Evolutionary conservation across 2,113 vertebrate genomes (phyloP), one percentile per base, ranked within the genome.

Genomic region (Willisornis vidua): DNA sequence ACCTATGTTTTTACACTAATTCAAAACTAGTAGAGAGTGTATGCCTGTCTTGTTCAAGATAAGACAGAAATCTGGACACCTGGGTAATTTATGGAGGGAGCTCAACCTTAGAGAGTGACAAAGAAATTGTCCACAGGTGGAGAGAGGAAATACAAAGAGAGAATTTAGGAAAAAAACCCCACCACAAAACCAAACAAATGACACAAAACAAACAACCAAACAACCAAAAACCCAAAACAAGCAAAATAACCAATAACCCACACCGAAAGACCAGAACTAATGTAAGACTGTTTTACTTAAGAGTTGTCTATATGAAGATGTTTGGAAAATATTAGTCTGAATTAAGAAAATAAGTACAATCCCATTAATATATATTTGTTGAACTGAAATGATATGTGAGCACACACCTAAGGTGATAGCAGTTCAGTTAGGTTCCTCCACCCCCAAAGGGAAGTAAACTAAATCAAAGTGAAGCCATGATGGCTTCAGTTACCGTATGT

Each of bases 401-500:
- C 29, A 55, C 0, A 0, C 83, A 87, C 52, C 80, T 84, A 81
- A 87, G 76, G 86, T 87, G 46, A 10, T 90, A 54, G 33, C 28
- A 93, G 75, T 93, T 94, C 80, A 71, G 37, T 62, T 57, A 77
- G 63, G 75, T 80, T 90, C 81, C 48, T 75, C 93, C 63, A 86
- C 59, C 61, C 51, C 45, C 22, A 70, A 86, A 88, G 25, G 43
- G 29, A 78, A 74, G 51, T 71, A 87, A 89, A 74, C 68, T 94
- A 95, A 95, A 93, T 93, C 79, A 92, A 86, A 74, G 35, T 75
- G 61, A 93, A 92, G 61, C 39, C 24, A 7, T 55, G 66, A 77
- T 35, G 3, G 71, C 82, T 92, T 96, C 76, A 84, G 51, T 87
- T 79, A 81, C 85, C 57, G 86, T 75, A 90, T 96, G 92, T 90